phyloP scores from a whole-genome alignment of 2,888 invertebrate genomes.

The Leptothorax acervorum region DNA sequence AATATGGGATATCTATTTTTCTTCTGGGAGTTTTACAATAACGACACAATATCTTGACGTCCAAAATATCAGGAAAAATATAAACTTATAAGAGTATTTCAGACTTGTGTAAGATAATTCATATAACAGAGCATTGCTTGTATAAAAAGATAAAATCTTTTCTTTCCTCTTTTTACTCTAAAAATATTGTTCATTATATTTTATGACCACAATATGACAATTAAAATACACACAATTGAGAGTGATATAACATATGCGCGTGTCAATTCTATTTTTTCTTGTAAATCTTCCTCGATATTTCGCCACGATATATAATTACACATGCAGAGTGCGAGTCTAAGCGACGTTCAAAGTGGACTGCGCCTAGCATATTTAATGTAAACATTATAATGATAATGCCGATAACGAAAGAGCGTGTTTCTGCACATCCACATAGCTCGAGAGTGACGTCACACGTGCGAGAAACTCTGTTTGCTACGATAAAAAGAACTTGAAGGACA shows the following conservation, averaged over 20 bases:
- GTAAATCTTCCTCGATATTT: not conserved
- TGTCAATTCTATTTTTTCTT: not conserved
- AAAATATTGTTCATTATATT: not conserved
- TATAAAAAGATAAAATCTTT: not conserved
- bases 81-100: not conserved
- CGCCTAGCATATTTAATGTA: not conserved
- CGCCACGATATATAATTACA: not conserved
- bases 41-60: not conserved
- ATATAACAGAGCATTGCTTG: not conserved
- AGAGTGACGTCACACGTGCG: not conserved
- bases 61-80: not conserved
- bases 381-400: conserved; percentile 6
- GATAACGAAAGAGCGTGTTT: conserved; percentile 8
- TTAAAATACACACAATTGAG: not conserved
- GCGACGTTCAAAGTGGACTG: not conserved
- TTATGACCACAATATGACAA: not conserved
- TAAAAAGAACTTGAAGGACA: not conserved
- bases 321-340: too few species aligned
- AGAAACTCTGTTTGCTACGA: not conserved
- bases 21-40: not conserved
- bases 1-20: not conserved
- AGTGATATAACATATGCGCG: not conserved
- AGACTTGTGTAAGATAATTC: not conserved
- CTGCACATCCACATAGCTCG: conserved; percentile 1
- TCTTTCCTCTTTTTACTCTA: not conserved